Evolutionary conservation across 2,797 vertebrate species (phyloP).

Genomic region (Percopsis omiscomaycus): DNA sequence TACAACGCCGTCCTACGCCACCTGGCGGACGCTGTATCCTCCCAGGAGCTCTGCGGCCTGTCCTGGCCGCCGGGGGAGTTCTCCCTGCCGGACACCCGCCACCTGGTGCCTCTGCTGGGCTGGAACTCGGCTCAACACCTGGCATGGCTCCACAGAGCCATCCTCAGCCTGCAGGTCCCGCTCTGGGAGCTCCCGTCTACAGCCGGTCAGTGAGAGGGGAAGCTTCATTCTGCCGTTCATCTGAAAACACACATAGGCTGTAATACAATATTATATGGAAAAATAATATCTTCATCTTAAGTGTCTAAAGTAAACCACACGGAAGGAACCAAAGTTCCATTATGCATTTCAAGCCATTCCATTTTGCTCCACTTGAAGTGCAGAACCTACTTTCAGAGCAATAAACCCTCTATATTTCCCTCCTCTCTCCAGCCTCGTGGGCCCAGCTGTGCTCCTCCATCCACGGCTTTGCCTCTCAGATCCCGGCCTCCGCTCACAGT

Average conservation of each 20-base stretch:
- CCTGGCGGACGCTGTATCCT: slow-evolving; percentile 80
- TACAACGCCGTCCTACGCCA: slow-evolving; percentile 87
- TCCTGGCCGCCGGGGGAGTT: slow-evolving; percentile 93
- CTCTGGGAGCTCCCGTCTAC: slow-evolving; percentile 77
- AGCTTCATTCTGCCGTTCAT: neutral
- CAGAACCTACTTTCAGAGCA: neutral
- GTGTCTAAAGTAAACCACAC: no score
- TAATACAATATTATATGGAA: neutral
- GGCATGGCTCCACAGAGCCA: slow-evolving; percentile 83
- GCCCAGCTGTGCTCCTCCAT: slow-evolving; percentile 81
- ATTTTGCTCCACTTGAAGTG: no score
- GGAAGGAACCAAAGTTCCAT: neutral
- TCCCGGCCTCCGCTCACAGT: slow-evolving; percentile 76
- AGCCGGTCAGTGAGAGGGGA: slow-evolving; percentile 68
- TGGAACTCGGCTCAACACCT: slow-evolving; percentile 87
- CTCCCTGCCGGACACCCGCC: slow-evolving; percentile 71
- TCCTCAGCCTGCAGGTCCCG: slow-evolving; percentile 88
- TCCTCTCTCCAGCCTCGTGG: slow-evolving; percentile 81
- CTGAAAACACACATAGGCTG: neutral
- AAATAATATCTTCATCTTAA: no score
- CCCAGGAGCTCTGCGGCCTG: slow-evolving; percentile 76
- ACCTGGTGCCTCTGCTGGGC: slow-evolving; percentile 81
- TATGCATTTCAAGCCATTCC: neutral
- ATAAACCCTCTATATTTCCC: neutral
- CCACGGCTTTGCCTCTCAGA: slow-evolving; percentile 80